Percentiles rank a stretch among this genome's conserved stretches.
phyloP scores from a whole-genome alignment of 1,140 invertebrate genomes.

The Tetramorium alpestre region DNA sequence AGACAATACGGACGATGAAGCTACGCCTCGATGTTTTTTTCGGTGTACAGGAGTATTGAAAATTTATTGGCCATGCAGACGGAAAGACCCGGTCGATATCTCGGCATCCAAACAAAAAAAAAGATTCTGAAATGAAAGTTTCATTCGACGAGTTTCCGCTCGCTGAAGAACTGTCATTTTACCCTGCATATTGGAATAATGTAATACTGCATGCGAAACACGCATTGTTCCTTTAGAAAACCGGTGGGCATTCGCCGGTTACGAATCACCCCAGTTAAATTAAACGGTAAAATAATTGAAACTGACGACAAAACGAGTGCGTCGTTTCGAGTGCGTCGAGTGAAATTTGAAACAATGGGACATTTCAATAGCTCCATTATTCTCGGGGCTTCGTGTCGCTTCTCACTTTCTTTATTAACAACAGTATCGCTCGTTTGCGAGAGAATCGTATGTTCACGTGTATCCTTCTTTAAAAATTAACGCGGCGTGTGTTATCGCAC shows the following conservation, averaged over 20 bases:
- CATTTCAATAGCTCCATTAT: background rate
- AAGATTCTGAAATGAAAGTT: conserved; percentile 50
- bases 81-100: conserved; percentile 26
- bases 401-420: background rate
- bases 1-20: conserved; percentile 53
- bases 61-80: conserved; percentile 58
- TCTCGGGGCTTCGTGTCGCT: background rate
- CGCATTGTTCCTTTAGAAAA: background rate
- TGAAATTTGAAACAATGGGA: background rate
- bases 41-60: conserved; percentile 40
- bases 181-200: conserved; percentile 24
- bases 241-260: conserved; percentile 8
- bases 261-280: background rate
- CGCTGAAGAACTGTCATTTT: background rate
- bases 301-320: background rate
- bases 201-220: background rate
- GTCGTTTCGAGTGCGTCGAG: background rate
- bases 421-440: background rate
- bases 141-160: conserved; percentile 15
- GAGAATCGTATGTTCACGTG: background rate
- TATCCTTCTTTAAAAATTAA: background rate
- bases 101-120: background rate
- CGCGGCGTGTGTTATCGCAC: background rate
- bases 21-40: conserved; percentile 49
- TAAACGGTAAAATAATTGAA: conserved; percentile 6